Percentiles rank a stretch among this genome's conserved stretches.
phyloP scores from a whole-genome alignment of 2,797 vertebrate genomes.

The Anguilla obscura region DNA sequence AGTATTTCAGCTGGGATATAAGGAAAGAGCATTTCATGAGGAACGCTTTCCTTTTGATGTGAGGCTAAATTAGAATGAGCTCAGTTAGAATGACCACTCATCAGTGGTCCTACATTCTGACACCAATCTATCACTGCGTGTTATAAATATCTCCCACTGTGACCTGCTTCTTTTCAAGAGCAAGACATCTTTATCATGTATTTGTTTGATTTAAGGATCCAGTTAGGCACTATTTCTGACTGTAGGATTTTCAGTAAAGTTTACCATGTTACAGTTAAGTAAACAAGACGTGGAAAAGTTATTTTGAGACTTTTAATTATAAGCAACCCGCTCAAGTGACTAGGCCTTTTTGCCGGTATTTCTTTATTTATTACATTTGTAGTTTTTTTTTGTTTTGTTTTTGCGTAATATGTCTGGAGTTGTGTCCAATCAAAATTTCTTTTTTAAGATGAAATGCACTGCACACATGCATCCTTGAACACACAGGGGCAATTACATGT shows the following conservation, averaged over 20 bases:
- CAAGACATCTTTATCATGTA: background rate
- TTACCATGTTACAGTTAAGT: background rate
- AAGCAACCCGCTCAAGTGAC: background rate
- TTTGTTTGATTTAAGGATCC: background rate
- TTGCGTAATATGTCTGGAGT: constrained; percentile 30
- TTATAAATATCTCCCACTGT: background rate
- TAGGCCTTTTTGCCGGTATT: background rate
- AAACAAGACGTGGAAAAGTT: background rate
- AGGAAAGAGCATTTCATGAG: background rate
- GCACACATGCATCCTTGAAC: constrained; percentile 40
- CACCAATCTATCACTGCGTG: background rate
- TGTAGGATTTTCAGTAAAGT: background rate
- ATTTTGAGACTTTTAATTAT: background rate
- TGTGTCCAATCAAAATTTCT: constrained; percentile 40
- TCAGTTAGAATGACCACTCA: background rate
- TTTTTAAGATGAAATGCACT: constrained; percentile 42
- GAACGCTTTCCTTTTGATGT: background rate
- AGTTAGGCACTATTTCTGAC: background rate
- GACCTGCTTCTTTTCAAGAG: background rate
- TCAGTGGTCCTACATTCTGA: background rate
- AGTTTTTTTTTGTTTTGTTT: constrained; percentile 5
- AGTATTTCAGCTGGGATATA: background rate
- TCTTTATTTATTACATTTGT: background rate
- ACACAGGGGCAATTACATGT: constrained; percentile 45
- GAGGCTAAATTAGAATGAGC: background rate